Base-by-base conservation (phyloP, 2,797 vertebrate genomes). In the Sardinella longiceps region DNA sequence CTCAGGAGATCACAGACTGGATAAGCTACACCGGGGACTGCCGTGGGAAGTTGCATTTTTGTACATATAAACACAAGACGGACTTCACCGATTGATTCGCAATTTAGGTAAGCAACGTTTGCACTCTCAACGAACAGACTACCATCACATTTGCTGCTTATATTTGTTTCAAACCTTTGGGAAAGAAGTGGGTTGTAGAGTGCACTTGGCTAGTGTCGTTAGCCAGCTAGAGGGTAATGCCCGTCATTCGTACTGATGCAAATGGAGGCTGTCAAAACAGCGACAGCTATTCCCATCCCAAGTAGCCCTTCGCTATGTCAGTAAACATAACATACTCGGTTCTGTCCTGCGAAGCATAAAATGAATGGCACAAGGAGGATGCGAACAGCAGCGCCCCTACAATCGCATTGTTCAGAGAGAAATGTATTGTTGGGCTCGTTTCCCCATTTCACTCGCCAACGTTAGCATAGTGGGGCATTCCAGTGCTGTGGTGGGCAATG, bases 221-320 rank as follows among this genome's bases (percentile, higher is more conserved):
- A 82, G 74, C 63, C 20, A 30, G 83, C 23, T 80, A 53, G 53
- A 70, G 20, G 70, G 77, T 48, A 60, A 51, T 81, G 80, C 80
- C 46, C 80, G 53, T 82, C 50, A 43, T 58, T 77, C 33, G 63
- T 77, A 82, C 43, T 85, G 84, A 80, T 82, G 84, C 70, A 83
- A 82, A 87, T 85, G 86, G 87, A 85, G 86, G 77, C 85, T 88
- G 89, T 89, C 84, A 90, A 81, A 87, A 88, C 83, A 84, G 37
- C 39, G 7, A 37, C 15, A 43, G 37, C 37, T 7, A 39, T 43
- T 77, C 39, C 37, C 70, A 77, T 77, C 37, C 20, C 70, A 33
- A 12, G 33, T 43, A 77, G 1, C 10, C 6, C 11, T 39, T 77
- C 33, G 70, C 70, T 43, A 43, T 43, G 70, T 77, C 37, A 23